These are phyloP conservation scores for Platichthys stellatus DNA, from an alignment of 2,113 vertebrate genomes.

Conservation along the genomic window DNA sequence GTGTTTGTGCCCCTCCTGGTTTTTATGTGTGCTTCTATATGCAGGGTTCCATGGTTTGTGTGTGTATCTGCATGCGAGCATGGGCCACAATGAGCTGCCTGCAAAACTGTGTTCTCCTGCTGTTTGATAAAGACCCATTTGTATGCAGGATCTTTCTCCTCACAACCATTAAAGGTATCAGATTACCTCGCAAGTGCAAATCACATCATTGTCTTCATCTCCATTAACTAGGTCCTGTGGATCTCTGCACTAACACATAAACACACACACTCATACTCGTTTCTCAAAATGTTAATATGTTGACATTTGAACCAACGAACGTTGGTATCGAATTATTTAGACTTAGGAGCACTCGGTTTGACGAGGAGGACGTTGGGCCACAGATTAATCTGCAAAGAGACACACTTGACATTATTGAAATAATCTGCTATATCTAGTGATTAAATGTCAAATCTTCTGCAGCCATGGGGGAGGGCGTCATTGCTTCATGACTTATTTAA, in stretches of 20 bases:
- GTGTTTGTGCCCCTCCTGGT: conserved; percentile 20
- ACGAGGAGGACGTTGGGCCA: conserved; percentile 18
- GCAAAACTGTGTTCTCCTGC: conserved; percentile 5
- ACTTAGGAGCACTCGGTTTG: conserved; percentile 10
- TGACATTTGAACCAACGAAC: conserved; percentile 62
- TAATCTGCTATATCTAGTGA: conserved; percentile 52
- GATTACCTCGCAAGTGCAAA: conserved; percentile 60
- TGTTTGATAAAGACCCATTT: conserved; percentile 62
- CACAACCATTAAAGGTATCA: conserved; percentile 58
- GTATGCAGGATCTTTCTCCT: conserved; percentile 55
- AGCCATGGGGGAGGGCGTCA: conserved; percentile 14
- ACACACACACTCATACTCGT: conserved; percentile 1
- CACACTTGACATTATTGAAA: conserved; percentile 64
- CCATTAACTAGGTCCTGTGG: conserved; percentile 70
- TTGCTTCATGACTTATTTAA: conserved; percentile 51
- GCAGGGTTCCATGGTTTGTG: not conserved
- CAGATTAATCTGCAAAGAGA: conserved; percentile 47
- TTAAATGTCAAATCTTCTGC: conserved; percentile 68
- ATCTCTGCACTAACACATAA: conserved; percentile 19
- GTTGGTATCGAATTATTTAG: conserved; percentile 38
- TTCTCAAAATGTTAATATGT: conserved; percentile 48
- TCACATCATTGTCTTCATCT: conserved; percentile 67
- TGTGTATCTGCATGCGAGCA: not conserved
- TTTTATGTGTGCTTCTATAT: not conserved
- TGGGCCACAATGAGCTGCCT: conserved; percentile 5